Conservation (phyloP, 1,140 invertebrate species). For the Andricus grossulariae region DNA sequence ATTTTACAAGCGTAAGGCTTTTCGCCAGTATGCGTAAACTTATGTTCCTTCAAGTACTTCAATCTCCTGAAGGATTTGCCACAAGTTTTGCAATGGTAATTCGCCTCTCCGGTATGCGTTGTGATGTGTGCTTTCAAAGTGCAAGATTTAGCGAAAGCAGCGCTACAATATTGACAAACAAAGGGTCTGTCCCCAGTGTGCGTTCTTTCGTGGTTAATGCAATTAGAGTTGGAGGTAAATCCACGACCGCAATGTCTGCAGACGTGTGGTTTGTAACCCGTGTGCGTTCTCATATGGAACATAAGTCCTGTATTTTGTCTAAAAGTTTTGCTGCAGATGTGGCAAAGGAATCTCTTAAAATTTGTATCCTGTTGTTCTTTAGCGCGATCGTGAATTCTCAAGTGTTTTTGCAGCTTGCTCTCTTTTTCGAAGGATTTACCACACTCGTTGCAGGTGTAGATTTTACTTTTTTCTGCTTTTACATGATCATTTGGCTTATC, state of each 20-base stretch:
- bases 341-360: constrained; percentile 68
- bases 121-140: constrained; percentile 73
- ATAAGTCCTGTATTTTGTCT: constrained; percentile 73
- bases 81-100: constrained; percentile 73
- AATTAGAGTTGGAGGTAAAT: constrained; percentile 75
- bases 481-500: constrained; percentile 38
- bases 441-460: constrained; percentile 81
- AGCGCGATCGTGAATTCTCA: constrained; percentile 64
- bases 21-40: constrained; percentile 84
- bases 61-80: constrained; percentile 77
- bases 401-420: constrained; percentile 71
- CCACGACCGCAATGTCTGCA: constrained; percentile 84
- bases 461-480: constrained; percentile 75
- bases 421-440: constrained; percentile 78
- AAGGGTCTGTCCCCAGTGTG: constrained; percentile 80
- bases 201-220: constrained; percentile 78
- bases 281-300: constrained; percentile 83
- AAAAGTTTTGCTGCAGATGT: constrained; percentile 71
- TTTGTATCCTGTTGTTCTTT: constrained; percentile 63
- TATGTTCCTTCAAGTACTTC: constrained; percentile 77
- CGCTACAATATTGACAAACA: constrained; percentile 77
- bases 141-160: constrained; percentile 72
- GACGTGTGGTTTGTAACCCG: constrained; percentile 83
- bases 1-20: constrained; percentile 85
- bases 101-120: constrained; percentile 70